phyloP scores from a whole-genome alignment of 2,888 invertebrate genomes.

The Drosophila differens region DNA sequence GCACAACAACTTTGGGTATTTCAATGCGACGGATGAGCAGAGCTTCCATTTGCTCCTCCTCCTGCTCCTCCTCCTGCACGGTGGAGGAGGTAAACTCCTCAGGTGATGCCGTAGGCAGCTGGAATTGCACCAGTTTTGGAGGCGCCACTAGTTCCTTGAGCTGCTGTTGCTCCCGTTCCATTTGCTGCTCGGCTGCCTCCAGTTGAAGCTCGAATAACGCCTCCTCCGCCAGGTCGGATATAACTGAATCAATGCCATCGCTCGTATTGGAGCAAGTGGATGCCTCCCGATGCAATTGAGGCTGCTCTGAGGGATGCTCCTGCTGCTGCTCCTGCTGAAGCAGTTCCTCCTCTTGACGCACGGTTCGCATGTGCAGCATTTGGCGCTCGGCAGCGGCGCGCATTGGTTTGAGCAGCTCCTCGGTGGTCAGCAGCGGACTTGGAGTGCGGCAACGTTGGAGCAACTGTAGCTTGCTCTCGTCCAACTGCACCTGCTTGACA shows the following conservation, averaged over 20 bases:
- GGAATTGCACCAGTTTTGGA: constrained; percentile 63
- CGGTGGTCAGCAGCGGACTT: constrained; percentile 70
- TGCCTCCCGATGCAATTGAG: constrained; percentile 65
- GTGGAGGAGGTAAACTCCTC: constrained; percentile 9
- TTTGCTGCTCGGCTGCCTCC: constrained; percentile 77
- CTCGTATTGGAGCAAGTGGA: constrained; percentile 83
- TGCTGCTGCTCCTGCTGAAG: constrained; percentile 51
- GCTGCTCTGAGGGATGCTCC: constrained; percentile 44
- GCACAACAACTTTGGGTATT: constrained; percentile 64
- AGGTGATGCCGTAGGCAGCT: constrained; percentile 37
- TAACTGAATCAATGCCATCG: constrained; percentile 83
- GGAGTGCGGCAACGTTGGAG: constrained; percentile 68
- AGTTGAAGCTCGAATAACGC: constrained; percentile 79
- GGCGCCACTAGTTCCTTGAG: not conserved
- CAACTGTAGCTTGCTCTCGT: constrained; percentile 59
- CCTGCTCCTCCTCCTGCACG: not conserved
- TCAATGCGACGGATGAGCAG: constrained; percentile 71
- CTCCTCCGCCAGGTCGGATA: constrained; percentile 83
- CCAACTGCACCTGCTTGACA: constrained; percentile 60
- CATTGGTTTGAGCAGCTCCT: constrained; percentile 75
- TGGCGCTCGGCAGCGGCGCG: constrained; percentile 76
- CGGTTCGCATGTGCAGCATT: constrained; percentile 71
- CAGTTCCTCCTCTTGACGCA: constrained; percentile 79
- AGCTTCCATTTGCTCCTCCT: constrained; percentile 29
- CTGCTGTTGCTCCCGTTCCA: constrained; percentile 25